These are phyloP conservation scores for Calyptommatus sinebrachiatus DNA, from an alignment of 2,113 vertebrate species.

Conservation along the genomic window DNA sequence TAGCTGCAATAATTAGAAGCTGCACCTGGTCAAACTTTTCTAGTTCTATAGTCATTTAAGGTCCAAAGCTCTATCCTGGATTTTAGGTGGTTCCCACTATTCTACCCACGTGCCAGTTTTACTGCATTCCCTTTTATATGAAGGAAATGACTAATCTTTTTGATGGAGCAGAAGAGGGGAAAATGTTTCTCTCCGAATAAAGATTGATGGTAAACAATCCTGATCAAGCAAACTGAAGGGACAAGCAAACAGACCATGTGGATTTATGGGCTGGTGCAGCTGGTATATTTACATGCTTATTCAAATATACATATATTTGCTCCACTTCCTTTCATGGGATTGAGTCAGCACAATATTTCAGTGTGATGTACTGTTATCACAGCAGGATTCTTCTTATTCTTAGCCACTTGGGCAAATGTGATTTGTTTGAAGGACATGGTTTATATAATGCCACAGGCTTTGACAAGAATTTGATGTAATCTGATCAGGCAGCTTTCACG, in stretches of 20 bases:
- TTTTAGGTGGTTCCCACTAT: no score
- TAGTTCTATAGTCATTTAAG: no score
- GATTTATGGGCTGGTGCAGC: not conserved
- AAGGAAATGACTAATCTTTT: no score
- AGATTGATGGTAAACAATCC: not conserved
- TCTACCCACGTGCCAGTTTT: no score
- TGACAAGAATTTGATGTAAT: no score
- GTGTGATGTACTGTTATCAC: not conserved
- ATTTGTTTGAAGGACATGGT: not conserved
- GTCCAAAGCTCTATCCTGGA: no score
- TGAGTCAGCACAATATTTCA: not conserved
- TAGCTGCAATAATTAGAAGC: no score
- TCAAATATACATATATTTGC: not conserved
- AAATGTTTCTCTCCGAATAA: fast-evolving
- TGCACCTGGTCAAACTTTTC: no score
- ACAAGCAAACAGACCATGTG: constrained; percentile 5
- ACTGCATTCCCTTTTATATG: no score
- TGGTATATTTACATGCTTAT: not conserved
- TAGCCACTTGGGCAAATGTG: not conserved
- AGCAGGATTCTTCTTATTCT: not conserved
- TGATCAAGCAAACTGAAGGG: not conserved
- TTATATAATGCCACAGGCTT: no score
- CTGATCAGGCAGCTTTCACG: no score
- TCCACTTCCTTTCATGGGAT: not conserved
- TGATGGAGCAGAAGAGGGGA: no score